These are phyloP conservation scores for Glaucopsyche alexis DNA, from an alignment of 2,888 invertebrate species.

Conservation along the genomic window DNA sequence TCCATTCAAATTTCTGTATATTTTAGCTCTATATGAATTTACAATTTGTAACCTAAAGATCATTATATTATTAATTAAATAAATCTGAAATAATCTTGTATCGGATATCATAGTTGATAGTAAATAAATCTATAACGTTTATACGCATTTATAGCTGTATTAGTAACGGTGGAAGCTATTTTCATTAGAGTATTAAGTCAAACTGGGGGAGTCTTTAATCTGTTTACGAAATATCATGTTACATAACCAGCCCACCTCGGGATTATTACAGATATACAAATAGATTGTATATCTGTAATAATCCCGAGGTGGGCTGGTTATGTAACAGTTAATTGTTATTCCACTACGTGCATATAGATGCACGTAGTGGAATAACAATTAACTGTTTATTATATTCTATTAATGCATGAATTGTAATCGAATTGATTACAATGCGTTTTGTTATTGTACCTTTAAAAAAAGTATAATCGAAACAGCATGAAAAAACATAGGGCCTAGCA, in stretches of 20 bases:
- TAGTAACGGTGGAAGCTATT: constrained; percentile 47
- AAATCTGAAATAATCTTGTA: background rate
- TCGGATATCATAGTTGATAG: background rate
- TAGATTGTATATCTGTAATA: constrained; percentile 35
- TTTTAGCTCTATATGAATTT: no score
- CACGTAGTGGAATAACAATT: constrained; percentile 10
- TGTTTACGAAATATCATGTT: constrained; percentile 66
- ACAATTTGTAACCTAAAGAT: no score
- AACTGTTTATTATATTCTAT: background rate
- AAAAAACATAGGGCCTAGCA: no score
- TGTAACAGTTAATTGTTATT: no score
- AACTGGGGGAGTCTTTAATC: constrained; percentile 59
- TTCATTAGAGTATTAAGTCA: constrained; percentile 65
- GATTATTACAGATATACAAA: constrained; percentile 39
- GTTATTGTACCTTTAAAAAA: no score
- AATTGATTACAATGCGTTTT: background rate
- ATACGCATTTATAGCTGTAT: constrained; percentile 5
- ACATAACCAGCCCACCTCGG: constrained; percentile 53
- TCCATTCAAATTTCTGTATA: no score
- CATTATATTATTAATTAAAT: background rate
- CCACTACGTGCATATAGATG: background rate
- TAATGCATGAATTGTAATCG: background rate
- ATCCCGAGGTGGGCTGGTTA: constrained; percentile 54
- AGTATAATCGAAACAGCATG: no score
- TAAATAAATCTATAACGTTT: constrained; percentile 19